A percentile compares a stretch with the other conserved stretches of the same genome.
phyloP scores from a whole-genome alignment of 2,113 vertebrate species.

The Dryoscopus gambensis region DNA sequence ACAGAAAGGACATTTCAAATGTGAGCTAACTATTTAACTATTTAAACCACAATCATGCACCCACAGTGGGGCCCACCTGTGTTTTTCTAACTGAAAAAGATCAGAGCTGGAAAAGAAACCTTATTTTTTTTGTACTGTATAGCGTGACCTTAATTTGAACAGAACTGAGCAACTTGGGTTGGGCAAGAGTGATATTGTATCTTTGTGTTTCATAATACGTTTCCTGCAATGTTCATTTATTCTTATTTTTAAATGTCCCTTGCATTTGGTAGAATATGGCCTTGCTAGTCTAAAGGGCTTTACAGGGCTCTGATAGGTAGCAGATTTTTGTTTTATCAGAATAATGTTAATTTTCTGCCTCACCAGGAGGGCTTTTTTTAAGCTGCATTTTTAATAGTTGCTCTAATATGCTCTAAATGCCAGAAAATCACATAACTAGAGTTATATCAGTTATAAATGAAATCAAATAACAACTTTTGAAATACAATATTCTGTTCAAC shows the following conservation, averaged over 20 bases:
- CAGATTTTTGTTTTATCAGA: background rate
- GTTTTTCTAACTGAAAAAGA: background rate
- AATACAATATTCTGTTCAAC: background rate
- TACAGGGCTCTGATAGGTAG: background rate
- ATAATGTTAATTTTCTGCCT: background rate
- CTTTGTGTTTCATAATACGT: background rate
- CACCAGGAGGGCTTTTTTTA: background rate
- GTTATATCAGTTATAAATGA: background rate
- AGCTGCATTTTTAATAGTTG: background rate
- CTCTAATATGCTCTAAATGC: background rate
- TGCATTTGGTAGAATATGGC: background rate
- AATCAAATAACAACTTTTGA: background rate
- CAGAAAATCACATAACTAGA: background rate
- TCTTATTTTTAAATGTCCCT: background rate
- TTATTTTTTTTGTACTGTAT: background rate
- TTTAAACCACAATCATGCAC: background rate
- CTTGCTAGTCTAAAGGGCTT: background rate
- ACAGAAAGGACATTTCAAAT: background rate
- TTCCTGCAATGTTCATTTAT: background rate
- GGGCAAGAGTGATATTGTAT: background rate
- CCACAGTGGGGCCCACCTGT: background rate
- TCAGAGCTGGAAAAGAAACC: background rate
- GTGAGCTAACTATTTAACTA: background rate
- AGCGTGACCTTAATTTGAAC: background rate
- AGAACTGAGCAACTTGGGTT: background rate